Conservation (phyloP, 2,797 vertebrate species). For the Tamandua tetradactyla region DNA sequence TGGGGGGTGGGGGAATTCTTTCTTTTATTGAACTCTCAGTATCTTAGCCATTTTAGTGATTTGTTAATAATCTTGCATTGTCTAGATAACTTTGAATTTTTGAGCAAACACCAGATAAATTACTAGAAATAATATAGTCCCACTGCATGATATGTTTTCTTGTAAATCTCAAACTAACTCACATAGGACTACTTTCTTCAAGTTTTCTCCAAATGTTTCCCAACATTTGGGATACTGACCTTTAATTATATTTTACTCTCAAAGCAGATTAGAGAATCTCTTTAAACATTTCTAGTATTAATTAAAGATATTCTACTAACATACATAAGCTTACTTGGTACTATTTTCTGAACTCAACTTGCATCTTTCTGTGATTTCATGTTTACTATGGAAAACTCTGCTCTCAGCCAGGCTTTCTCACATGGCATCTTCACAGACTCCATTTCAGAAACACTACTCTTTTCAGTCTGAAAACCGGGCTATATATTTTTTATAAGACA, state of each 20-base stretch:
- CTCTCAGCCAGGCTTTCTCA: neutral
- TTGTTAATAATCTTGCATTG: conserved; percentile 32
- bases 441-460: conserved; percentile 12
- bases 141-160: neutral
- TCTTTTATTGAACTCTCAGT: neutral
- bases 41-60: conserved; percentile 14
- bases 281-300: neutral
- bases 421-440: neutral
- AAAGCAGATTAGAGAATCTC: neutral
- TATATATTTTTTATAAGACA: neutral
- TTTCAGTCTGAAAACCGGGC: neutral
- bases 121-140: conserved; percentile 9
- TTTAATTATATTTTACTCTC: neutral
- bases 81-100: neutral
- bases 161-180: neutral
- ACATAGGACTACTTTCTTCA: conserved; percentile 25
- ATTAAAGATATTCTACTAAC: neutral
- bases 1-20: neutral
- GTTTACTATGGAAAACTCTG: conserved; percentile 11
- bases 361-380: neutral
- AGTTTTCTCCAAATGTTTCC: neutral
- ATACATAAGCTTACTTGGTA: neutral
- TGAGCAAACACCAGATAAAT: conserved; percentile 12
- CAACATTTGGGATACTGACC: no score
- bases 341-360: conserved; percentile 40